A percentile compares a stretch with the other conserved stretches of the same genome.
Evolutionary conservation across 2,888 invertebrate species (phyloP).

Genomic region (Alloplasta piceator): DNA sequence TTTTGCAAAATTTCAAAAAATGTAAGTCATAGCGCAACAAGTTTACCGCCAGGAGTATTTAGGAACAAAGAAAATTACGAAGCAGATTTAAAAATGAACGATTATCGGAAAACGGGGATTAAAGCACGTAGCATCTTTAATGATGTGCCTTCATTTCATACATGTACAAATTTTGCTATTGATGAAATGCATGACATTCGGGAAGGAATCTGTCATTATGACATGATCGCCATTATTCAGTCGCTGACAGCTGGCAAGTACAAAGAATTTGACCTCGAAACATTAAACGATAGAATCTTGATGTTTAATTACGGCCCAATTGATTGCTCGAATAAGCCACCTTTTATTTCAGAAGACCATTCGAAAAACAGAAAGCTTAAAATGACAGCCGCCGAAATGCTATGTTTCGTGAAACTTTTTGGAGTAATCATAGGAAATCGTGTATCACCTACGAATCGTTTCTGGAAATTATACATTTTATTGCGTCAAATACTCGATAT

Average conservation of each 20-base stretch:
- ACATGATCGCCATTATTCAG: conserved; percentile 34
- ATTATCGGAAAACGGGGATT: conserved; percentile 29
- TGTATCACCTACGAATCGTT: conserved; percentile 48
- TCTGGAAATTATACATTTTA: conserved; percentile 34
- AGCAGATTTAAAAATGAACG: conserved; percentile 27
- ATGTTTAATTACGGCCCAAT: conserved; percentile 60
- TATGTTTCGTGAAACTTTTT: conserved; percentile 61
- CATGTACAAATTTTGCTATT: conserved; percentile 5
- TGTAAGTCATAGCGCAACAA: conserved; percentile 9
- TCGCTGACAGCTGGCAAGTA: conserved; percentile 3
- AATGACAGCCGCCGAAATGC: conserved; percentile 68
- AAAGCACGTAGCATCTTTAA: conserved; percentile 24
- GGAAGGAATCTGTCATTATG: conserved; percentile 42
- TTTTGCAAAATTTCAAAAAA: conserved; percentile 57
- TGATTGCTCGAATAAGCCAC: conserved; percentile 59
- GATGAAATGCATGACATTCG: conserved; percentile 44
- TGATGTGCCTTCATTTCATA: conserved; percentile 32
- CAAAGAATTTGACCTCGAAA: conserved; percentile 55
- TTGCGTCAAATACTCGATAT: conserved; percentile 47
- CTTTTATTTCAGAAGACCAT: conserved; percentile 47
- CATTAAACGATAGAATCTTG: conserved; percentile 58
- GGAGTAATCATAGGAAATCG: conserved; percentile 65
- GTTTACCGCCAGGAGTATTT: background rate
- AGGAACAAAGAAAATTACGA: conserved; percentile 27
- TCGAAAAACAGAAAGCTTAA: conserved; percentile 62